Evolutionary conservation across 2,113 vertebrate species (phyloP).

Genomic region (Riparia riparia): DNA sequence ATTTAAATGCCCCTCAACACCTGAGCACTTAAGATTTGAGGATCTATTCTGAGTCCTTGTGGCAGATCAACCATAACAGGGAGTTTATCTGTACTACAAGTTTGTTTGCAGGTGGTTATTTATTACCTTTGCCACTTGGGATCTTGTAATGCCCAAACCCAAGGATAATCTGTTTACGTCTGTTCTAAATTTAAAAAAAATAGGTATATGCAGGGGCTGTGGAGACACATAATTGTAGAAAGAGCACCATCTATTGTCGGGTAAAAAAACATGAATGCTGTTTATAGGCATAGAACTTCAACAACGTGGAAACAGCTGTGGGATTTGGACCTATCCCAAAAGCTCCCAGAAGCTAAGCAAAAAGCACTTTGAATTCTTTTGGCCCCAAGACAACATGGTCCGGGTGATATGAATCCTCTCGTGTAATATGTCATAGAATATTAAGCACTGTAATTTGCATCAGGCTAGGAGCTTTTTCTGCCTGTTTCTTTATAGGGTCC

Average conservation of each 20-base stretch:
- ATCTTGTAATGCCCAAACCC: neutral
- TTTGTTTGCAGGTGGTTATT: neutral
- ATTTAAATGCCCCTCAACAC: neutral
- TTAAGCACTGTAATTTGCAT: neutral
- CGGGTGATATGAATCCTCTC: neutral
- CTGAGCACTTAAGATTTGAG: neutral
- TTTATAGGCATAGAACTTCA: neutral
- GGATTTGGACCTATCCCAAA: neutral
- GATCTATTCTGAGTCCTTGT: neutral
- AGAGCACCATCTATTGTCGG: slow-evolving; percentile 65
- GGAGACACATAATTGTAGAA: slow-evolving; percentile 38
- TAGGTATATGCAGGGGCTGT: neutral
- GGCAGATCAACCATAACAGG: neutral
- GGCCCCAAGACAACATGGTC: neutral
- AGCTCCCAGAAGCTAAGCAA: neutral
- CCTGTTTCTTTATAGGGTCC: neutral
- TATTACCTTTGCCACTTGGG: neutral
- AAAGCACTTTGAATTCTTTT: neutral
- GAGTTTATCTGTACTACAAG: neutral
- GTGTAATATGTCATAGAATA: neutral
- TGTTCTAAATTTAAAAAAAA: neutral
- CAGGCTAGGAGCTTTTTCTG: neutral
- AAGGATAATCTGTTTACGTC: neutral
- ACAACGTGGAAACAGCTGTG: neutral
- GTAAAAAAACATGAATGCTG: neutral